A percentile compares a stretch with the other conserved stretches of the same genome.
Evolutionary conservation across 2,113 vertebrate species (phyloP).

Genomic region (Gnathonemus echidnorhynchus): DNA sequence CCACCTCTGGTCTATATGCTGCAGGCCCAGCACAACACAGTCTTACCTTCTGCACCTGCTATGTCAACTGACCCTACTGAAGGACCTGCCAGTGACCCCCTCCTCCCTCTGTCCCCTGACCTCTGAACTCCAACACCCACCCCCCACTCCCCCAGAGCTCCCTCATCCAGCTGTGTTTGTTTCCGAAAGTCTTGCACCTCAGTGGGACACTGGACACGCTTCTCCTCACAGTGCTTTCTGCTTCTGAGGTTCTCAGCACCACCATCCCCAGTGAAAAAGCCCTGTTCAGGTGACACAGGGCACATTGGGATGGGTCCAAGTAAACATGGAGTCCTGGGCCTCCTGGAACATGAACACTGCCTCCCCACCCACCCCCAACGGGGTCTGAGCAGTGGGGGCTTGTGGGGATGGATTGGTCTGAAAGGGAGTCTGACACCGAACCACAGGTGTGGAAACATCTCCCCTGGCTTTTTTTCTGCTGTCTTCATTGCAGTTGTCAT

Average conservation of each 20-base stretch:
- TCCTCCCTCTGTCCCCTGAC: neutral
- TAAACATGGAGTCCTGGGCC: neutral
- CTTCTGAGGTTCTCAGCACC: neutral
- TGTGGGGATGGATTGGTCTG: neutral
- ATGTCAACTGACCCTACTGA: neutral
- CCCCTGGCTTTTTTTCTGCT: neutral
- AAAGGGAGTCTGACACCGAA: neutral
- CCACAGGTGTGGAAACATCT: neutral
- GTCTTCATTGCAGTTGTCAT: neutral
- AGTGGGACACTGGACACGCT: neutral
- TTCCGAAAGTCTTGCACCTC: neutral
- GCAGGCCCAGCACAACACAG: neutral
- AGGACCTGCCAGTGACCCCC: neutral
- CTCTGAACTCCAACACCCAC: neutral
- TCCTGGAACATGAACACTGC: neutral
- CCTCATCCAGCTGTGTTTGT: slow-evolving; percentile 1
- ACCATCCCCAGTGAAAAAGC: neutral
- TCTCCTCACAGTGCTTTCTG: neutral
- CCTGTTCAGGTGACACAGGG: neutral
- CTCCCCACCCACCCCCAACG: neutral
- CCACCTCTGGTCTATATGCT: neutral
- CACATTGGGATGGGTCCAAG: neutral
- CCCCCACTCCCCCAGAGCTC: neutral
- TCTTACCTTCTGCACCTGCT: neutral
- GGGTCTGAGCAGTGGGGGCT: neutral